A percentile compares a stretch with the other conserved stretches of the same genome.
Conservation (phyloP, 2,888 invertebrate species). For the Zelleria hepariella region DNA sequence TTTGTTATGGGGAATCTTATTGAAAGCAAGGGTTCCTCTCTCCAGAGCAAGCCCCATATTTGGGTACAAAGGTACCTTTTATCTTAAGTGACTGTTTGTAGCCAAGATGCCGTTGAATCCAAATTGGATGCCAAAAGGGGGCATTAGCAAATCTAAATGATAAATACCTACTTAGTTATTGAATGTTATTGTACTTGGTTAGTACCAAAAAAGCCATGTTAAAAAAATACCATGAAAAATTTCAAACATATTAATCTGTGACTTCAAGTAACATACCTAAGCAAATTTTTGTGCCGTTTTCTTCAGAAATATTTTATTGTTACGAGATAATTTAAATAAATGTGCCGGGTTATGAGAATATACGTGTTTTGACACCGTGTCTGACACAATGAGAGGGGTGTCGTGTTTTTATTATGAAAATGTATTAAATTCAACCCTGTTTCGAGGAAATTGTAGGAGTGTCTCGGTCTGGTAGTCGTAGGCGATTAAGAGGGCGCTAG, state of each 20-base stretch:
- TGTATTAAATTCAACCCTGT: not conserved
- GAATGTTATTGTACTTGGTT: too few species aligned
- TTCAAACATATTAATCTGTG: too few species aligned
- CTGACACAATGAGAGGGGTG: not conserved
- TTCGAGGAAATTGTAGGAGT: not conserved
- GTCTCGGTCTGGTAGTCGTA: not conserved
- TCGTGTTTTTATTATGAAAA: not conserved
- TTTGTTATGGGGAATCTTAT: not conserved
- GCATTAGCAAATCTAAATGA: not conserved
- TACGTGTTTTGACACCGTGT: not conserved
- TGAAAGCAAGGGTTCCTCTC: not conserved
- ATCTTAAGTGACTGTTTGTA: not conserved
- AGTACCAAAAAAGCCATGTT: too few species aligned
- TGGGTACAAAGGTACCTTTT: not conserved
- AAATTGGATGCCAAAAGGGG: not conserved
- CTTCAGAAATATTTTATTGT: not conserved
- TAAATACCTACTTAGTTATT: not conserved
- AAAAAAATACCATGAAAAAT: too few species aligned
- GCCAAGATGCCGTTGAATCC: not conserved
- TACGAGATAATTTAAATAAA: not conserved
- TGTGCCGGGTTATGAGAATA: not conserved
- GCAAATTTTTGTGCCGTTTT: not conserved
- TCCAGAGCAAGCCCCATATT: not conserved
- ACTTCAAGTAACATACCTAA: not conserved
- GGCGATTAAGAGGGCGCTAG: too few species aligned